Base-by-base conservation (phyloP, 92 coral and sea anemone species). In the Epizoanthus scotinus region DNA sequence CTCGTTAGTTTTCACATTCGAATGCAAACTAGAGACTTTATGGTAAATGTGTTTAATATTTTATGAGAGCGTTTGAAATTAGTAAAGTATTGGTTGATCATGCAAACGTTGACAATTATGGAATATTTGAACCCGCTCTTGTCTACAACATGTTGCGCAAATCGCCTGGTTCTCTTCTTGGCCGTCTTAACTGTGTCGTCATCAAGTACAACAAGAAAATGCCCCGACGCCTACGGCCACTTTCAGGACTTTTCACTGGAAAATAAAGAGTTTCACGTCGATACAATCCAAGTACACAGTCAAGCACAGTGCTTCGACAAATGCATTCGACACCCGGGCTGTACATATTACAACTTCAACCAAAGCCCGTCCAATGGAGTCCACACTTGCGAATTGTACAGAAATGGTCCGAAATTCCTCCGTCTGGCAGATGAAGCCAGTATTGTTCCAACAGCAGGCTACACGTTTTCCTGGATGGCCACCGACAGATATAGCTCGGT, bases 181-280 rank as follows among this genome's bases (percentile, higher is more conserved):
- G 44, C 59, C 13, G 18, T 59, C 18, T 36, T 22, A 58, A 40
- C 17, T 6, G 38, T 40, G 63, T 29, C 55, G 50, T 28, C 68
- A n/a, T 27, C 31, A n/a, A 26, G 36, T 66, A 22, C 19, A 24
- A 22, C 17, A 3, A 38, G 54, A 75, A 75, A 75, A 42, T 75
- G 81, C 17, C 81, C 81, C 7, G 17, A 75, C 63, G 26, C 13
- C 2, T 24, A 75, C 19, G 81, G 81, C 63, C 81, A 75, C 19
- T 75, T 75, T 40, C 62, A 36, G 26, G 81, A 67, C 25, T 75
- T 75, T 8, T 75, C 81, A 22, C 66, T 75, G 56, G 36, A 57
- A 22, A 44, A 36, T 9, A 12, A 68, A 24, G 44, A 54, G 12
- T 63, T 36, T 6, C 81, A 57, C 34, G 26, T 40, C 22, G 68